phyloP scores from a whole-genome alignment of 2,113 vertebrate genomes.

The Tragulus kanchil region DNA sequence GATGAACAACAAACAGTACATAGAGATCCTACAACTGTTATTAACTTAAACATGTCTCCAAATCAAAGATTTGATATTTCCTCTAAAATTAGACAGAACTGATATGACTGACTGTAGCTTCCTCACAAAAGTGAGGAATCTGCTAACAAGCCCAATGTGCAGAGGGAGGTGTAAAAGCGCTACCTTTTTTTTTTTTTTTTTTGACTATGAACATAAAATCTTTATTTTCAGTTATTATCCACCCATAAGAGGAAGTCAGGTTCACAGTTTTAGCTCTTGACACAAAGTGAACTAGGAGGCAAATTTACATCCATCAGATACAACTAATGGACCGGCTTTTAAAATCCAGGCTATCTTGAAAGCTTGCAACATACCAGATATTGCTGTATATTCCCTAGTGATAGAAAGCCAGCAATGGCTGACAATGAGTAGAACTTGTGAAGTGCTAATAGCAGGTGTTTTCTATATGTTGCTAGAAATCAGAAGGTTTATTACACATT shows the following conservation, averaged over 20 bases:
- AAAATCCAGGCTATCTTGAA: conserved; percentile 69
- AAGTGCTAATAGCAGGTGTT: conserved; percentile 58
- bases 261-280: conserved; percentile 89
- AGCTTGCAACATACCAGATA: conserved; percentile 44
- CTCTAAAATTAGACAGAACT: neutral
- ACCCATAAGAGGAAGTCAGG: conserved; percentile 81
- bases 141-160: no score
- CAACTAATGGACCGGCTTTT: neutral
- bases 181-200: no score
- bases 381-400: conserved; percentile 48
- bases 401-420: neutral
- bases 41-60: neutral
- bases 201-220: conserved; percentile 89
- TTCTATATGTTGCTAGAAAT: conserved; percentile 42
- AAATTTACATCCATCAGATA: conserved; percentile 83
- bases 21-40: neutral
- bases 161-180: no score
- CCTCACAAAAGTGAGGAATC: neutral
- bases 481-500: neutral
- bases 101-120: neutral
- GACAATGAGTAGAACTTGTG: neutral
- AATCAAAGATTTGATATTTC: neutral
- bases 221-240: conserved; percentile 89
- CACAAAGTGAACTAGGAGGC: conserved; percentile 85
- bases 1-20: neutral